Percentiles rank a stretch among this genome's conserved stretches.
Conservation (phyloP, 2,797 vertebrate genomes). For the Sylvilagus floridanus region DNA sequence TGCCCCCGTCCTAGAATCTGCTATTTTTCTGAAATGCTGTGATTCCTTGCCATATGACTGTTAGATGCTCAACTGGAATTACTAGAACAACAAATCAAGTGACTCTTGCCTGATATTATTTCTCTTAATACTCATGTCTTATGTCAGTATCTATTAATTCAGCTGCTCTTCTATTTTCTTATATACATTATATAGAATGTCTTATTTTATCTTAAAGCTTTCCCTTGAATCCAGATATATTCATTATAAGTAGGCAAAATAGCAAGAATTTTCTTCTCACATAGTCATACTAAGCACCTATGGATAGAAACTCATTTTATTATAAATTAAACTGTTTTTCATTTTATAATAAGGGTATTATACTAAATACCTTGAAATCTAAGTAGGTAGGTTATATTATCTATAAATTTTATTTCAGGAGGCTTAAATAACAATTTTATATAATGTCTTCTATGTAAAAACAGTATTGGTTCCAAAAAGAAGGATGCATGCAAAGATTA, state of each 20-base stretch:
- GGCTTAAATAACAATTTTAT: not conserved
- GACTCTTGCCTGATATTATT: not conserved
- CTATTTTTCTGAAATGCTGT: conserved; percentile 7
- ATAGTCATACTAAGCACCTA: conserved; percentile 9
- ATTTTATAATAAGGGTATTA: conserved; percentile 16
- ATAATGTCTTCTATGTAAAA: conserved; percentile 48
- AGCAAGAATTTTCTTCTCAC: conserved; percentile 33
- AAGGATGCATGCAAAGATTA: conserved; percentile 44
- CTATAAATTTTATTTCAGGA: conserved; percentile 55
- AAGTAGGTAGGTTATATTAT: conserved; percentile 47
- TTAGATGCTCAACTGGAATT: conserved; percentile 23
- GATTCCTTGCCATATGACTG: not conserved
- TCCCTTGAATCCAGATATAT: conserved; percentile 41
- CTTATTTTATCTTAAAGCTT: conserved; percentile 39
- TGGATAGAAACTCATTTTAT: conserved; percentile 34
- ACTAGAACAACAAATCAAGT: conserved; percentile 23
- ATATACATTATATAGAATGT: conserved; percentile 21
- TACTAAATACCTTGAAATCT: conserved; percentile 36
- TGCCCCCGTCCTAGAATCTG: not conserved
- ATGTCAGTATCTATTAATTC: conserved; percentile 7
- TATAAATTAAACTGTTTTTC: conserved; percentile 20
- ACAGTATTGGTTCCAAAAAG: not conserved
- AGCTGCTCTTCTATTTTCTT: conserved; percentile 39
- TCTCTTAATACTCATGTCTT: conserved; percentile 45
- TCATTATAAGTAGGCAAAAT: conserved; percentile 34